phyloP scores from a whole-genome alignment of 1,140 invertebrate genomes.

The Rhizoglyphus robini region DNA sequence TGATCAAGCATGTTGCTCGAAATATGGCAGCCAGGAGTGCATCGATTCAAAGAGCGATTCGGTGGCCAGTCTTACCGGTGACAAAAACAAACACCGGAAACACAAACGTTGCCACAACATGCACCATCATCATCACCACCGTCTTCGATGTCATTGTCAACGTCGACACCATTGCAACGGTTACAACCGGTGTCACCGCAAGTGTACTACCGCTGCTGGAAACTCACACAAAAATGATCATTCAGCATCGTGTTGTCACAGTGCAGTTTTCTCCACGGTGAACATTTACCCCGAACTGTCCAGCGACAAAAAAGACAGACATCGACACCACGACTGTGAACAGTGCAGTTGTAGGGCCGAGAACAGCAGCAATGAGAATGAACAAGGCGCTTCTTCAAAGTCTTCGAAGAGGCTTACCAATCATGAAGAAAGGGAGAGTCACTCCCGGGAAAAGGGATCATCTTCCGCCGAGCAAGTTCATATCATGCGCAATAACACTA shows the following conservation, averaged over 20 bases:
- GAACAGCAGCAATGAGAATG: not conserved
- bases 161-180: not conserved
- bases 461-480: conserved; percentile 1
- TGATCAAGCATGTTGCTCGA: not conserved
- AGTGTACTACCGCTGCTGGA: not conserved
- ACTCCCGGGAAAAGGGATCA: not conserved
- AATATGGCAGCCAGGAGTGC: not conserved
- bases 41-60: conserved; percentile 3
- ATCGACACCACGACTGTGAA: not conserved
- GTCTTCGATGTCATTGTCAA: conserved; percentile 10
- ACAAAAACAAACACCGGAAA: conserved; percentile 6
- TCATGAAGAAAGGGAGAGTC: not conserved
- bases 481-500: not conserved
- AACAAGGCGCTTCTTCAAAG: not conserved
- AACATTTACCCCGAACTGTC: conserved; percentile 15
- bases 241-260: not conserved
- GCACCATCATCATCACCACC: not conserved
- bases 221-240: not conserved
- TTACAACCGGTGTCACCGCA: no score
- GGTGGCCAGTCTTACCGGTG: not conserved
- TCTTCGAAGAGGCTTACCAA: not conserved
- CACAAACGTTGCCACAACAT: conserved; percentile 11
- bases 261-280: conserved; percentile 9
- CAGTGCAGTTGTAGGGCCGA: not conserved
- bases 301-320: not conserved